Base-by-base conservation (phyloP, 2,797 vertebrate species). In the Apodemus agrarius region DNA sequence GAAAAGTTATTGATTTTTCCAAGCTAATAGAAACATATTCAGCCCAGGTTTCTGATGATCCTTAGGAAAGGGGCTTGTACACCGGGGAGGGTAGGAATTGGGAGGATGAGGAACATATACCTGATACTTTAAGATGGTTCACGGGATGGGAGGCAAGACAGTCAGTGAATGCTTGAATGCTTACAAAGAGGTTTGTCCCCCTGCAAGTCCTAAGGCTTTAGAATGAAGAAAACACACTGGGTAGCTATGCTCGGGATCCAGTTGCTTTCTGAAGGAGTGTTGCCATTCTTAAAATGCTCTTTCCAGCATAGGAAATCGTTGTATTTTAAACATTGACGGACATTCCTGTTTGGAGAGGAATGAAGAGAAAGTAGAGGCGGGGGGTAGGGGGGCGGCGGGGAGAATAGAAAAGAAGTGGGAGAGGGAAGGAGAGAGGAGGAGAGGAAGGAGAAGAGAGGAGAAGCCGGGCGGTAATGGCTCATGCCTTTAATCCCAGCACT, bases 1-100 rank as follows among this genome's bases (percentile, higher is more conserved):
- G 89, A 84, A 89, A 94, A 94, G 52, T 87, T 78, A 69, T 61
- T 95, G 75, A 76, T 89, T 93, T 93, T 14, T 84, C 82, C 14
- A 86, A 31, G 22, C 46, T 76, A 46, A 46, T 37, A 75, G 65
- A 76, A 57, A 34, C 69, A 29, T 86, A 43, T 46, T 82, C 40
- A 54, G n/a, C 72, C 81, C 59, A 67, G 84, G n/a, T 54, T 69
- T 65, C 19, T 21, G 46, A 31, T 59, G 61, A 82, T 69, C 72
- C 74, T 0, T 86, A 85, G 90, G 72, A 90, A 59, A 37, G 8
- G 34, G 49, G 26, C 6, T 40, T 37, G 34, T 34, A 8, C 59
- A 5, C 6, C 0, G 14, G 43, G 54, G 59, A 1, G 8, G 52
- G 16, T 43, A 4, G 7, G 91, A 86, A 79, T 29, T 21, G 16